A percentile compares a stretch with the other conserved stretches of the same genome.
These are phyloP conservation scores for Sorex fumeus DNA, from an alignment of 2,113 vertebrate genomes.

Conservation along the genomic window DNA sequence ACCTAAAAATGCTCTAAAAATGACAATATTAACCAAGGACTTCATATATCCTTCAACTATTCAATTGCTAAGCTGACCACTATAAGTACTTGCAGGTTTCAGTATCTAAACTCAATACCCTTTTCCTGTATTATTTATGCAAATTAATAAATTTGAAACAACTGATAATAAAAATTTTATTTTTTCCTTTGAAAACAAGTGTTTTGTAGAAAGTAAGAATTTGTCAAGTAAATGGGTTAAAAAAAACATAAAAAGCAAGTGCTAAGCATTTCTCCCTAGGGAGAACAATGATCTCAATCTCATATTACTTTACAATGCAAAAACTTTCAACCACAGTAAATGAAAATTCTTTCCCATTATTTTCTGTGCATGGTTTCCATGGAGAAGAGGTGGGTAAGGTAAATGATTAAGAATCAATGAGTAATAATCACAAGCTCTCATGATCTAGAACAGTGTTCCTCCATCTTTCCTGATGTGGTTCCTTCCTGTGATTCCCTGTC, in stretches of 20 bases:
- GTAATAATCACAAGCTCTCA: not conserved
- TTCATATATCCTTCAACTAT: not conserved
- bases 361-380: not conserved
- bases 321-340: not conserved
- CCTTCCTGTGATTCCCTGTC: too few species aligned
- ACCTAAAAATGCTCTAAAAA: not conserved
- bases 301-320: not conserved
- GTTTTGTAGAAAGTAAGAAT: not conserved
- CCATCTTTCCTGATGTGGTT: too few species aligned
- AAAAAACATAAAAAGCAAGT: not conserved
- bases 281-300: not conserved
- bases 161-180: conserved; percentile 16
- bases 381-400: not conserved
- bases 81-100: not conserved
- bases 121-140: not conserved
- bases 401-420: not conserved
- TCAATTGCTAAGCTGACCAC: not conserved
- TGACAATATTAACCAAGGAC: not conserved
- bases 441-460: not conserved
- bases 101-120: not conserved
- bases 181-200: conserved; percentile 29
- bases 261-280: not conserved
- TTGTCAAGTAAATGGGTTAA: conserved; percentile 2
- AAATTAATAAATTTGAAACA: conserved; percentile 8
- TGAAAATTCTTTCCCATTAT: not conserved